Conservation (phyloP, 2,113 vertebrate genomes). For the Cheilinus undulatus region DNA sequence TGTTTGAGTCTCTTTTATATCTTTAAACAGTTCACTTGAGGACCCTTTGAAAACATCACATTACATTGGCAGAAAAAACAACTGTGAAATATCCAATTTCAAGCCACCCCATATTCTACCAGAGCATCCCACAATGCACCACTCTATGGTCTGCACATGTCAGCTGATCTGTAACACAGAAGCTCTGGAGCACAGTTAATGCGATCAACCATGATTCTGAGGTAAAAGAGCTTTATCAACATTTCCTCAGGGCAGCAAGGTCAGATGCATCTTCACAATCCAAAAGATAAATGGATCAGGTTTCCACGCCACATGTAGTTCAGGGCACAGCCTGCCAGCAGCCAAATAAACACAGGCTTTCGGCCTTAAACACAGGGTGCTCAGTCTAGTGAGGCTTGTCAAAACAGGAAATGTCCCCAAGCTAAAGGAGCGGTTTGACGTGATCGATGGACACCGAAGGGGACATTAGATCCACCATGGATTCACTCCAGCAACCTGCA, state of each 20-base stretch:
- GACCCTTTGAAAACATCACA: conserved; percentile 24
- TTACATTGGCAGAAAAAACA: conserved; percentile 22
- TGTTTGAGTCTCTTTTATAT: conserved; percentile 19
- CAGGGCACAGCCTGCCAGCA: conserved; percentile 56
- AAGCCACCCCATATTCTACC: conserved; percentile 37
- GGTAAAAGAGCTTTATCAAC: conserved; percentile 68
- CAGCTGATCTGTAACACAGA: conserved; percentile 39
- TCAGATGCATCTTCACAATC: conserved; percentile 72
- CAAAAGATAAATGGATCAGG: conserved; percentile 74
- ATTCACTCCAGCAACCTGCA: conserved; percentile 48
- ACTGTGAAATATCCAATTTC: conserved; percentile 43
- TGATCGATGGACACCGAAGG: conserved; percentile 64
- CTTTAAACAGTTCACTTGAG: conserved; percentile 24
- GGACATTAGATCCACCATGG: conserved; percentile 58
- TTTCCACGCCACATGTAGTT: conserved; percentile 68
- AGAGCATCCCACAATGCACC: conserved; percentile 10
- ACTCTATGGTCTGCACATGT: conserved; percentile 22
- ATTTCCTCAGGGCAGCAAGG: conserved; percentile 72
- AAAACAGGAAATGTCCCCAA: conserved; percentile 72
- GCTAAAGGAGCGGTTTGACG: conserved; percentile 61
- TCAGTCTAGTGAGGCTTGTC: conserved; percentile 66
- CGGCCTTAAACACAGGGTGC: conserved; percentile 72
- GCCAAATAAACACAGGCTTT: conserved; percentile 74
- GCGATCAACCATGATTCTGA: conserved; percentile 62
- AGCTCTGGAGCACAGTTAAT: conserved; percentile 46